Evolutionary conservation across 2,113 vertebrate species (phyloP).

Genomic region (Boulengeromyrus knoepffleri): DNA sequence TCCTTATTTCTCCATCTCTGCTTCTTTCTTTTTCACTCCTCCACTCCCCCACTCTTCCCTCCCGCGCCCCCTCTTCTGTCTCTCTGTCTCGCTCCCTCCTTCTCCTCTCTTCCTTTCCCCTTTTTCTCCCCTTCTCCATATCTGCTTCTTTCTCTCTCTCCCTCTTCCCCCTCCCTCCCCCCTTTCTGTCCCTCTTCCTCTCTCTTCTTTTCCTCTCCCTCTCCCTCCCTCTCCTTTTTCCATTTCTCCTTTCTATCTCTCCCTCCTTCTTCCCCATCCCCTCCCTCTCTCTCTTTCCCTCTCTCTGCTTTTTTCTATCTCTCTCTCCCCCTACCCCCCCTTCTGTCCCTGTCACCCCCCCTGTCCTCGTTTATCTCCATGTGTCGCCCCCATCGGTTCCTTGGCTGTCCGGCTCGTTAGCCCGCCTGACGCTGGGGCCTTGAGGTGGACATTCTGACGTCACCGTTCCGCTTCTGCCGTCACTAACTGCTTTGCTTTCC

Average conservation of each 20-base stretch:
- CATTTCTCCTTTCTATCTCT: neutral
- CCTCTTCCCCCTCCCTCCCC: neutral
- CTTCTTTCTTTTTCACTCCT: neutral
- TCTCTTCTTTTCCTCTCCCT: neutral
- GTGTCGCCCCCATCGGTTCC: neutral
- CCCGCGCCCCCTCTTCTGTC: neutral
- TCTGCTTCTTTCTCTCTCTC: neutral
- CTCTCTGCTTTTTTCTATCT: no score
- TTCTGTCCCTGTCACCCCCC: neutral
- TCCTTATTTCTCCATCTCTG: neutral
- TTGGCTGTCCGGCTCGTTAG: neutral
- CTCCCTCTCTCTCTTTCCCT: no score
- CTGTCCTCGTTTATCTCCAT: neutral
- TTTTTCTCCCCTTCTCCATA: neutral
- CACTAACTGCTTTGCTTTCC: neutral
- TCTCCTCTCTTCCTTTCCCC: conserved; percentile 13
- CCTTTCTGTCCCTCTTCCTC: neutral
- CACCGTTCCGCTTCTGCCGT: neutral
- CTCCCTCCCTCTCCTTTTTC: neutral
- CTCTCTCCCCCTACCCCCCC: neutral
- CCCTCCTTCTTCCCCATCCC: no score
- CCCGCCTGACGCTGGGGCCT: neutral
- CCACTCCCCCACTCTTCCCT: no score
- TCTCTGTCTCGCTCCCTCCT: neutral
- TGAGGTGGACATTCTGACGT: neutral